phyloP scores from a whole-genome alignment of 2,797 vertebrate genomes.

The Philypnodon macrostomus region DNA sequence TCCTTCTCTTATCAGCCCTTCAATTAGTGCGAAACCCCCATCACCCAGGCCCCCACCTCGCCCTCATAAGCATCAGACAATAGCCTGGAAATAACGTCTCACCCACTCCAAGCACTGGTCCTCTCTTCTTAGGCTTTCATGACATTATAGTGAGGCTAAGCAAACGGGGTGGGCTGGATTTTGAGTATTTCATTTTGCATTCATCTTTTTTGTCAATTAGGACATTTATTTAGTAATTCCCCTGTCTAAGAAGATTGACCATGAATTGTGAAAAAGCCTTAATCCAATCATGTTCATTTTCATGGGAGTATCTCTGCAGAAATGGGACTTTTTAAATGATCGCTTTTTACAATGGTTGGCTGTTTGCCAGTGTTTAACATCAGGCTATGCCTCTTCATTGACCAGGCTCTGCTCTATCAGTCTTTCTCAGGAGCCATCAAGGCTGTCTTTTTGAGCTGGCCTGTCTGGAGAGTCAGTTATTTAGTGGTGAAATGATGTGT shows the following conservation, averaged over 20 bases:
- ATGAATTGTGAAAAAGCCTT: constrained; percentile 48
- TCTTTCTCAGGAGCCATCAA: constrained; percentile 35
- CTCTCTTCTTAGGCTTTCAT: constrained; percentile 43
- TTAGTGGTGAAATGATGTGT: constrained; percentile 75
- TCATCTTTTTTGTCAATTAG: constrained; percentile 51
- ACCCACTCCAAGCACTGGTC: constrained; percentile 49
- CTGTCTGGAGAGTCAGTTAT: constrained; percentile 62
- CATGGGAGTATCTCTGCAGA: constrained; percentile 48
- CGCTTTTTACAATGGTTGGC: constrained; percentile 42
- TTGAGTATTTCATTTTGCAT: constrained; percentile 45
- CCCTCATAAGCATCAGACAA: constrained; percentile 67
- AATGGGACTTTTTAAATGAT: constrained; percentile 57
- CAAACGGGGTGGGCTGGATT: constrained; percentile 3
- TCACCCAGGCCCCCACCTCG: constrained; percentile 21
- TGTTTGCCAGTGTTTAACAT: constrained; percentile 47
- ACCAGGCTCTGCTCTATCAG: constrained; percentile 35
- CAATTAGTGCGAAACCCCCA: constrained; percentile 67
- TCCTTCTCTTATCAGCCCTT: constrained; percentile 68
- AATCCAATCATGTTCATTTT: constrained; percentile 71
- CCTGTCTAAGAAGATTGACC: constrained; percentile 37
- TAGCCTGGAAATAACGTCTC: constrained; percentile 68
- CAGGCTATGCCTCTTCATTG: constrained; percentile 20
- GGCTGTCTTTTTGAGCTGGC: constrained; percentile 23
- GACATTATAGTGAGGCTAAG: constrained; percentile 55
- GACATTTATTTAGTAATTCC: constrained; percentile 48